A percentile compares a stretch with the other conserved stretches of the same genome.
Conservation (phyloP, 2,888 invertebrate genomes). For the Geophilus truncorum region DNA sequence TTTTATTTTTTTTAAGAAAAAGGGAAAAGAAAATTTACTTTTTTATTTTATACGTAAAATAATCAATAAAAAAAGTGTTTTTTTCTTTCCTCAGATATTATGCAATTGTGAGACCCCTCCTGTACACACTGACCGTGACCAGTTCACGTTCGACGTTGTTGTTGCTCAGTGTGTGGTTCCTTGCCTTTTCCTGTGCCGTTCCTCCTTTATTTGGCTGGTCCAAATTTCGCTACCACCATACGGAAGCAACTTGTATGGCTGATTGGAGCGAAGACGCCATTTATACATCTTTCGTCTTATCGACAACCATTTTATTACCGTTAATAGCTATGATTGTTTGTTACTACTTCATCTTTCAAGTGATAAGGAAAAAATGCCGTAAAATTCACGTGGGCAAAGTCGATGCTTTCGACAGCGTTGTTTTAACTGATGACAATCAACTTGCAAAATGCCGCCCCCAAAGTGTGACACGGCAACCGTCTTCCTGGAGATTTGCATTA, state of each 20-base stretch:
- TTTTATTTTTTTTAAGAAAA: too few relatives aligned
- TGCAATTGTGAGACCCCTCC: conserved; percentile 36
- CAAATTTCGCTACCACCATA: conserved; percentile 31
- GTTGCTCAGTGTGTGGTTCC: conserved; percentile 32
- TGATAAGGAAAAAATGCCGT: conserved; percentile 41
- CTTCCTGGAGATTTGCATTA: not conserved
- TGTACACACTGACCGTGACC: conserved; percentile 34
- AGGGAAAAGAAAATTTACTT: too few relatives aligned
- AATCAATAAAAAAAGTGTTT: not conserved
- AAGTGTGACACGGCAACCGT: not conserved
- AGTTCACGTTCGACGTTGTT: conserved; percentile 28
- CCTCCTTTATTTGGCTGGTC: conserved; percentile 36
- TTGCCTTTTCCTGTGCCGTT: conserved; percentile 32
- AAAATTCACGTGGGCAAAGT: conserved; percentile 40
- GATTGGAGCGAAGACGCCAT: conserved; percentile 31
- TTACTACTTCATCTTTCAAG: conserved; percentile 39
- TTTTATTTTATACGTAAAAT: too few relatives aligned
- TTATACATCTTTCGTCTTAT: conserved; percentile 32
- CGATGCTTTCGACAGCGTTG: conserved; percentile 13
- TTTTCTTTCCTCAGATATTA: conserved; percentile 33
- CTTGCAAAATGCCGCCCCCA: not conserved
- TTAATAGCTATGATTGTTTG: conserved; percentile 33
- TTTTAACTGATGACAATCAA: not conserved
- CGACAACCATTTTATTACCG: conserved; percentile 28
- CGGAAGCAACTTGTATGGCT: conserved; percentile 18